Conservation (phyloP, 2,797 vertebrate genomes). For the Dicrostonyx torquatus region DNA sequence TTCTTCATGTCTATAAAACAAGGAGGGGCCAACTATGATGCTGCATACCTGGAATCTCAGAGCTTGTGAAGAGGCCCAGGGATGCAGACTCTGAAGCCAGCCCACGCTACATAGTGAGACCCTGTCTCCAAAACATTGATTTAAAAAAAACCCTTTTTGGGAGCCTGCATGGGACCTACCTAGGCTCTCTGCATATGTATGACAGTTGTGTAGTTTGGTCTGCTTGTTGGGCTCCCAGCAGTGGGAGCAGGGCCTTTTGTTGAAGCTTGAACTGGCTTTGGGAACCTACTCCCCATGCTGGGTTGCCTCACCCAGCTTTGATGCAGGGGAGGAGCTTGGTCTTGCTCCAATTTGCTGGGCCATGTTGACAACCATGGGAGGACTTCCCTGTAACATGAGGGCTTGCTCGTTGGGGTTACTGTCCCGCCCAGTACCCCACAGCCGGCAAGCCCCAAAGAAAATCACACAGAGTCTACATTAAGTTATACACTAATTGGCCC, state of each 20-base stretch:
- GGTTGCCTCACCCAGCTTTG: not conserved
- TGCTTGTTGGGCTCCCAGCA: not conserved
- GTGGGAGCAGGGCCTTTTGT: not conserved
- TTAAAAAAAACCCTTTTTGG: not conserved
- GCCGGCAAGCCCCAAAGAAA: no score
- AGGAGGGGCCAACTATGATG: no score
- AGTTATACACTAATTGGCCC: no score
- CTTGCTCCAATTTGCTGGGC: not conserved
- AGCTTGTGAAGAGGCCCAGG: not conserved
- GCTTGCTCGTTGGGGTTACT: no score
- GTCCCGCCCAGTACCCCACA: no score
- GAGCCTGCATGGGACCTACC: not conserved
- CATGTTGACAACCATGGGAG: not conserved
- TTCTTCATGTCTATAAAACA: not conserved
- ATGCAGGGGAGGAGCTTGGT: not conserved
- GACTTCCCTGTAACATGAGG: no score
- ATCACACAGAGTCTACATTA: no score
- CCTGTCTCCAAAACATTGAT: not conserved
- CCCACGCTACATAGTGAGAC: not conserved
- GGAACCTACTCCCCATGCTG: not conserved
- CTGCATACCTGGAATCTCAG: not conserved
- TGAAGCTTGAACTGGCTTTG: not conserved
- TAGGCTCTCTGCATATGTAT: not conserved
- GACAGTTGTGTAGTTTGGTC: not conserved
- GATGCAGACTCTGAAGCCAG: not conserved